phyloP scores from a whole-genome alignment of 1,140 invertebrate genomes.

The Piezodorus guildinii region DNA sequence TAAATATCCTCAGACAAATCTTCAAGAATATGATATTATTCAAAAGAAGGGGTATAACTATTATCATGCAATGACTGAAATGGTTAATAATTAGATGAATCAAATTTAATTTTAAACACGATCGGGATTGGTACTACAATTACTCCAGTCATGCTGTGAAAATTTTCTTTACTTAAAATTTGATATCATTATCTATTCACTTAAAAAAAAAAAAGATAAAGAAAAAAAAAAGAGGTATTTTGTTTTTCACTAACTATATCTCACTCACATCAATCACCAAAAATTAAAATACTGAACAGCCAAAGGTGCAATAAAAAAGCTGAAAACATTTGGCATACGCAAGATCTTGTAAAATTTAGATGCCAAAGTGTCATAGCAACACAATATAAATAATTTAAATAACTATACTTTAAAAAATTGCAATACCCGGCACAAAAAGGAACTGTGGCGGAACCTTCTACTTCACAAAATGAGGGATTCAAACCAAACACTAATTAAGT shows the following conservation, averaged over 20 bases:
- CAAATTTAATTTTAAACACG: too few relatives aligned
- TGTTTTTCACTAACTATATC: constrained; percentile 11
- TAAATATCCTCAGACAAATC: not conserved
- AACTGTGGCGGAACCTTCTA: constrained; percentile 13
- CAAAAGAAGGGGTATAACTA: too few relatives aligned
- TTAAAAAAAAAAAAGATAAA: too few relatives aligned
- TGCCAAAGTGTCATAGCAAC: constrained; percentile 15
- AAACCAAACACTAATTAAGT: constrained; percentile 12
- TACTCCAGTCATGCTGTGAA: constrained; percentile 10
- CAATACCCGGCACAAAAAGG: constrained; percentile 12
- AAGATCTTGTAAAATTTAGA: constrained; percentile 13
- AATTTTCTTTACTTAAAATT: constrained; percentile 2
- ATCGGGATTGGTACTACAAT: constrained; percentile 4
- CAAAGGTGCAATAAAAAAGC: constrained; percentile 20
- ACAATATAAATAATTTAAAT: constrained; percentile 13
- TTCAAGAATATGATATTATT: too few relatives aligned
- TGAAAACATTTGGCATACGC: constrained; percentile 21
- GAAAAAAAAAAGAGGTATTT: not conserved
- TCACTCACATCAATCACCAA: constrained; percentile 23
- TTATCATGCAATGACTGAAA: too few relatives aligned
- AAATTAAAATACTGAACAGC: constrained; percentile 16
- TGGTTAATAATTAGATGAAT: too few relatives aligned
- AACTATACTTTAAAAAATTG: constrained; percentile 5
- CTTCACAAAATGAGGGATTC: constrained; percentile 4
- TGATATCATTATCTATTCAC: not conserved